Evolutionary conservation across 2,888 invertebrate species (phyloP), one percentile per base, ranked within the genome.

Genomic region (Idaea dimidiata): DNA sequence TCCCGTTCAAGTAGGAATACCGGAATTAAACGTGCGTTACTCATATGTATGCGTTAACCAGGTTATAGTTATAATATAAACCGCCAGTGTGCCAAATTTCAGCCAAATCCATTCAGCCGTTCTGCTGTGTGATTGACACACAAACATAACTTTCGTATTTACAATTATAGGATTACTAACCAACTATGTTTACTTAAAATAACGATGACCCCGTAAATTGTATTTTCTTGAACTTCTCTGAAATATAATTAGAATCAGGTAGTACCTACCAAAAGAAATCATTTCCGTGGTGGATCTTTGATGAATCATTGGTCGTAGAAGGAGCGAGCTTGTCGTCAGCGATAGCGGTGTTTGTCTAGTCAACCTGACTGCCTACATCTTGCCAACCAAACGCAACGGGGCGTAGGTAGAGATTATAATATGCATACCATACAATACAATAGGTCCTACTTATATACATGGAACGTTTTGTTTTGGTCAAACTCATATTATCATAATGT

Each of bases 381-480:
- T 54, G 59, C 59, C 65, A 63, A 61, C 59, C 65, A 63, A 61
- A 63, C 63, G 63, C 65, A 66, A 57, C 54, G 62, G 59, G 59
- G 64, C 63, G 68, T 68, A 66, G 66, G 66, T 63, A 63, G 68
- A 56, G 57, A 65, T 63, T 65, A 61, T 68, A 66, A 61, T 66
- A 43, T 7, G 43, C 43, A 43, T 10, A 43, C 43, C 7, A 43
- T 43, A 43, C 43, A 43, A 24, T 24, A 24, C n/a, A n/a, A n/a
- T n/a, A n/a, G n/a, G n/a, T n/a, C n/a, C n/a, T n/a, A n/a, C 24
- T 5, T 24, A 24, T 3, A 24, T 24, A 24, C 24, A 5, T 24
- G 24, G 24, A 1, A 24, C 24, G 1, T n/a, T n/a, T n/a, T n/a
- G n/a, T n/a, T n/a, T n/a, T n/a, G n/a, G n/a, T n/a, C n/a, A n/a